Conservation (phyloP, 2,888 invertebrate species). For the Theretra japonica region DNA sequence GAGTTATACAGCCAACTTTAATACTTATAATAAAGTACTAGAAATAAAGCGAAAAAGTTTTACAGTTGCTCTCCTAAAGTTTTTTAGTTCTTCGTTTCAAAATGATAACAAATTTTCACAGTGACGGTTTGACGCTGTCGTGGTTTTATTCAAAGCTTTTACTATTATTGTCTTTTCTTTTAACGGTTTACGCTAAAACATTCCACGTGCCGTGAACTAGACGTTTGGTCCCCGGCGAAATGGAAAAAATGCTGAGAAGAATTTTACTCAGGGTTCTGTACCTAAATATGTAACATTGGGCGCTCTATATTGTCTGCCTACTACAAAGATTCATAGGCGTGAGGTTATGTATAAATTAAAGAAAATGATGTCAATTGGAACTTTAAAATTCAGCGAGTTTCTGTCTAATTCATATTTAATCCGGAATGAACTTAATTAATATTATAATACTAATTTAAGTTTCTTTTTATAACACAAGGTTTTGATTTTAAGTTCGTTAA, state of each 20-base stretch:
- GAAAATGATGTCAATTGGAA: too few species aligned
- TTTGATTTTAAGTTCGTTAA: too few species aligned
- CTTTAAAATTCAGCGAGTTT: too few species aligned
- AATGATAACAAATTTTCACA: background rate
- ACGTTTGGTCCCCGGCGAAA: background rate
- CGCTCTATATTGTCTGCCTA: too few species aligned
- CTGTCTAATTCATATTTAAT: too few species aligned
- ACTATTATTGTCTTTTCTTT: conserved; percentile 2
- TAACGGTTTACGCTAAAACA: background rate
- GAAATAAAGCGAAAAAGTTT: conserved; percentile 9
- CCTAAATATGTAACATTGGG: too few species aligned
- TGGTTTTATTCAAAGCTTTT: background rate
- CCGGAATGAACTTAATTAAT: too few species aligned
- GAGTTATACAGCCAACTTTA: background rate
- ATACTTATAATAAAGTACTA: background rate
- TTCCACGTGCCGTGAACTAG: background rate
- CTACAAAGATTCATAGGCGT: too few species aligned
- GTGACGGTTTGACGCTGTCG: background rate
- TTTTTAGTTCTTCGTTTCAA: background rate
- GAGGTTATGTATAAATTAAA: too few species aligned
- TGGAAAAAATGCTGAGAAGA: background rate
- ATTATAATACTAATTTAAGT: too few species aligned
- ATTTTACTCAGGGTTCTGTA: background rate
- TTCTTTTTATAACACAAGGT: too few species aligned
- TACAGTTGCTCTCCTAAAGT: background rate